Conservation (phyloP, 2,113 vertebrate genomes). For the Tichodroma muraria region DNA sequence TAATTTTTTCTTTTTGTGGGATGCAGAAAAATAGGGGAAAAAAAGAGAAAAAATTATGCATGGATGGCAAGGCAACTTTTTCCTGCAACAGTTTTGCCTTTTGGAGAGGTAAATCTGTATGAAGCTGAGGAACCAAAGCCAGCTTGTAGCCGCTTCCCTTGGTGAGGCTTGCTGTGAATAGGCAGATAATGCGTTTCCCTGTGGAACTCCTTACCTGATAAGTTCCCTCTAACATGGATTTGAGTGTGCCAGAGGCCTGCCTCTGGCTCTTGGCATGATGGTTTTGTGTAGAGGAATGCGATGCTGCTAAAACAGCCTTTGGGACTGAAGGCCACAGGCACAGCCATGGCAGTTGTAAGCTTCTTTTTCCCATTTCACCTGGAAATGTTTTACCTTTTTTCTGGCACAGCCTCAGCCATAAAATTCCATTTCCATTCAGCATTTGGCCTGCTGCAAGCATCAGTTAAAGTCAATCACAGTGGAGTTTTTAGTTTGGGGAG, state of each 20-base stretch:
- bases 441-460: neutral
- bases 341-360: neutral
- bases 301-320: neutral
- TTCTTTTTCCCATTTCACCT: neutral
- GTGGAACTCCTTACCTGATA: neutral
- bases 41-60: accelerated
- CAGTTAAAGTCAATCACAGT: neutral
- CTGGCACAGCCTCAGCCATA: neutral
- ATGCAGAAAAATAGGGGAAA: no score
- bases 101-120: neutral
- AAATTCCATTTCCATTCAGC: neutral
- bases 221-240: neutral
- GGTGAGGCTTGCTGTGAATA: neutral
- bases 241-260: neutral
- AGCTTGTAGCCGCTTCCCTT: neutral
- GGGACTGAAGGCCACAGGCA: neutral
- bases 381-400: neutral
- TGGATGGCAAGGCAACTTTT: neutral
- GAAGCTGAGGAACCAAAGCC: neutral
- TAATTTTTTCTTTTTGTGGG: neutral
- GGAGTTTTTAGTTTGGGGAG: neutral
- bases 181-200: neutral
- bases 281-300: neutral
- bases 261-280: neutral
- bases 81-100: neutral